A percentile compares a stretch with the other conserved stretches of the same genome.
Conservation (phyloP, 2,888 invertebrate genomes). For the Chloromyia formosa region DNA sequence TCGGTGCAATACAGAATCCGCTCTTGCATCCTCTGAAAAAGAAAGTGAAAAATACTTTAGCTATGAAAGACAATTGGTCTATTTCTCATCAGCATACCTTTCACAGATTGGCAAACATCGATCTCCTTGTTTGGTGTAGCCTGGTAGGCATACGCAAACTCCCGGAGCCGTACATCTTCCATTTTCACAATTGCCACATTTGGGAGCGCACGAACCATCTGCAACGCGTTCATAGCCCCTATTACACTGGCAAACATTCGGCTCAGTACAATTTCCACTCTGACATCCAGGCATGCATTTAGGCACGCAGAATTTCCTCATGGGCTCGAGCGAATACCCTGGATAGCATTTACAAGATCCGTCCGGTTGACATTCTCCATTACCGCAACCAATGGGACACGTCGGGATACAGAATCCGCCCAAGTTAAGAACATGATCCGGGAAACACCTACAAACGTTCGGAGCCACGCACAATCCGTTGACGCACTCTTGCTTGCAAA, state of each 20-base stretch:
- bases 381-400: slow-evolving; percentile 74
- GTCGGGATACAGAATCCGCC: slow-evolving; percentile 70
- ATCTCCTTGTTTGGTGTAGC: slow-evolving; percentile 62
- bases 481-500: slow-evolving; percentile 64
- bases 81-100: slow-evolving; percentile 56
- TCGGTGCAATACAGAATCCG: slow-evolving; percentile 63
- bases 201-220: slow-evolving; percentile 51
- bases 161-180: slow-evolving; percentile 71
- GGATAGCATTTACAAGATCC: slow-evolving; percentile 71
- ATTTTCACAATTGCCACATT: slow-evolving; percentile 61
- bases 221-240: slow-evolving; percentile 58
- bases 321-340: slow-evolving; percentile 59
- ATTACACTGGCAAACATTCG: slow-evolving; percentile 60
- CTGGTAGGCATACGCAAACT: slow-evolving; percentile 68
- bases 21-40: slow-evolving; percentile 58
- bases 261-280: slow-evolving; percentile 66
- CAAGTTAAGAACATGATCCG: slow-evolving; percentile 69
- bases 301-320: slow-evolving; percentile 68
- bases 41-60: background rate
- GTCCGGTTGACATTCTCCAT: slow-evolving; percentile 71
- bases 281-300: slow-evolving; percentile 62
- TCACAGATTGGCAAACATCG: slow-evolving; percentile 61
- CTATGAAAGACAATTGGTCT: too few relatives aligned
- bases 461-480: slow-evolving; percentile 67
- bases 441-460: slow-evolving; percentile 63